Evolutionary conservation across 2,113 vertebrate genomes (phyloP).

Genomic region (Propithecus coquereli): DNA sequence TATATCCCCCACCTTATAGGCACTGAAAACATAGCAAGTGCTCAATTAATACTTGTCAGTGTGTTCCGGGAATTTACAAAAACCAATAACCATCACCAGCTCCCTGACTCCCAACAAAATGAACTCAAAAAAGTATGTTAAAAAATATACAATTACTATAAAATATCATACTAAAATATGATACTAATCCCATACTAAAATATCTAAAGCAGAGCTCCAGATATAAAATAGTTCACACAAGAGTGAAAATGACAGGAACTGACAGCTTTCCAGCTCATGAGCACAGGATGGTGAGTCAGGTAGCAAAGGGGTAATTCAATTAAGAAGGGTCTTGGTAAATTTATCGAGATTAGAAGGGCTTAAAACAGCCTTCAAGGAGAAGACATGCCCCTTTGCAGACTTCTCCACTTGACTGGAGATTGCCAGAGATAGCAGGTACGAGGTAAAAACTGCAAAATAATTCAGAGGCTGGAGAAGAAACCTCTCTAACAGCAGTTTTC

Average conservation of each 20-base stretch:
- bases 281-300: background rate
- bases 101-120: background rate
- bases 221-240: background rate
- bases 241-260: background rate
- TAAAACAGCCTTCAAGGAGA: background rate
- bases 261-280: background rate
- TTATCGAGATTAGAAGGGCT: background rate
- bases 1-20: background rate
- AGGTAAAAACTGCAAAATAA: background rate
- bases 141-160: background rate
- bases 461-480: background rate
- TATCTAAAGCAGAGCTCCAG: background rate
- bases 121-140: background rate
- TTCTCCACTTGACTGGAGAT: background rate
- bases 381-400: background rate
- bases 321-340: background rate
- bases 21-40: background rate
- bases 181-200: background rate
- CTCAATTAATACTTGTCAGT: background rate
- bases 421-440: background rate
- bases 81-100: background rate
- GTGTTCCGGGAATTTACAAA: background rate
- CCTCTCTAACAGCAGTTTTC: background rate
- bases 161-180: conserved; percentile 1
- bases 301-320: background rate